A percentile compares a stretch with the other conserved stretches of the same genome.
These are phyloP conservation scores for Apis cerana DNA, from an alignment of 1,140 invertebrate species.

Conservation along the genomic window DNA sequence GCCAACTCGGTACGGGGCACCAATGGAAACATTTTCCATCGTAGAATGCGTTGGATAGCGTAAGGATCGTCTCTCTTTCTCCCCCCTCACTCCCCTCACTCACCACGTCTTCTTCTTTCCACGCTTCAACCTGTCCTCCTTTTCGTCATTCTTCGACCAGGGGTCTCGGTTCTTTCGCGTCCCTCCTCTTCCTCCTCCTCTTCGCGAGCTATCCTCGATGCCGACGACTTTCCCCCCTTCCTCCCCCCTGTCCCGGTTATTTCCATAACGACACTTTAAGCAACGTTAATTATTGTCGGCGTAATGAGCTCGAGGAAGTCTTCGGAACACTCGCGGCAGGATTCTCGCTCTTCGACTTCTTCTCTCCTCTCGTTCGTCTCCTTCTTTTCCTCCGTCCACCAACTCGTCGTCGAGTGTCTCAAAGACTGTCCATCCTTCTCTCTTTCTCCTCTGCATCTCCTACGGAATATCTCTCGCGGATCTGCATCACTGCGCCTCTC, in stretches of 20 bases:
- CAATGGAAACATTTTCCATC: conserved; percentile 69
- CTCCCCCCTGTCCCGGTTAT: conserved; percentile 51
- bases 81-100: not conserved
- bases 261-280: conserved; percentile 70
- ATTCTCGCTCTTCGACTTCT: conserved; percentile 17
- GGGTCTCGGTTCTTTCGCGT: not conserved
- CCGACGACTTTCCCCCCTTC: not conserved
- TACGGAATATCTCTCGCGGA: conserved; percentile 63
- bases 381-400: not conserved
- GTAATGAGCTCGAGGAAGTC: conserved; percentile 71
- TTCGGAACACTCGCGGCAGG: conserved; percentile 53
- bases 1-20: conserved; percentile 47
- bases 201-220: too few species aligned
- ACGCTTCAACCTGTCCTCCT: conserved; percentile 19
- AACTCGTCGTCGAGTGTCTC: conserved; percentile 48
- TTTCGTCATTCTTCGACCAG: conserved; percentile 43
- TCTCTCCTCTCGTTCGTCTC: conserved; percentile 4
- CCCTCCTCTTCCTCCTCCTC: too few species aligned
- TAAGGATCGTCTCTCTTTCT: conserved; percentile 48
- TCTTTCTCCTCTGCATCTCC: conserved; percentile 41
- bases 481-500: conserved; percentile 64
- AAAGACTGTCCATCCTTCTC: conserved; percentile 34
- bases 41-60: conserved; percentile 59
- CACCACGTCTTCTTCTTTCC: not conserved
- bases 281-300: conserved; percentile 72